phyloP scores from a whole-genome alignment of 2,113 vertebrate species.

The Xiphophorus maculatus region DNA sequence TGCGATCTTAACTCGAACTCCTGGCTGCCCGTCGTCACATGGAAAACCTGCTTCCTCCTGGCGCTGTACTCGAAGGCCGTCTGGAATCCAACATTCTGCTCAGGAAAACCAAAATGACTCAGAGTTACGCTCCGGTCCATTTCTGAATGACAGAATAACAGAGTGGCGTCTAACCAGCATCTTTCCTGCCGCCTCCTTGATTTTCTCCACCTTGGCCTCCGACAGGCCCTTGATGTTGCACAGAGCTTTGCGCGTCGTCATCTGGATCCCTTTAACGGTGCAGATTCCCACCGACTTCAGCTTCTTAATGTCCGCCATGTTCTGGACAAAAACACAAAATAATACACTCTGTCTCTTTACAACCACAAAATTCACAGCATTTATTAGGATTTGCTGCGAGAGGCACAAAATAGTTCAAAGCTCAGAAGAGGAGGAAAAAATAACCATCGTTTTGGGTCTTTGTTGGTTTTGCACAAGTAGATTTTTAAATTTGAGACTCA shows the following conservation, averaged over 20 bases:
- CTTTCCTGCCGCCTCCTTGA: slow-evolving; percentile 98
- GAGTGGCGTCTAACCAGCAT: slow-evolving; percentile 83
- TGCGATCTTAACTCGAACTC: slow-evolving; percentile 92
- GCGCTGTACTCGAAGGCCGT: slow-evolving; percentile 94
- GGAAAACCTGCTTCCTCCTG: slow-evolving; percentile 95
- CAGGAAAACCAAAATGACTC: slow-evolving; percentile 1
- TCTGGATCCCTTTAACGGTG: slow-evolving; percentile 96
- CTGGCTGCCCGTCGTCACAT: slow-evolving; percentile 93
- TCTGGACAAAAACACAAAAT: slow-evolving; percentile 76
- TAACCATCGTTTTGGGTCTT: too few relatives aligned
- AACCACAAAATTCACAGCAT: not conserved
- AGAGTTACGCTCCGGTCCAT: not conserved
- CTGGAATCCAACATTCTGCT: slow-evolving; percentile 91
- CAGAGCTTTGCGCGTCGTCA: slow-evolving; percentile 92
- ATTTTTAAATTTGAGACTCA: too few relatives aligned
- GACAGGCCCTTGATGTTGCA: slow-evolving; percentile 97
- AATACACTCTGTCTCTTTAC: not conserved
- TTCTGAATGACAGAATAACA: not conserved
- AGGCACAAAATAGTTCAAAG: not conserved
- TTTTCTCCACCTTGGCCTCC: slow-evolving; percentile 98
- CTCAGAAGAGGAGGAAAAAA: too few relatives aligned
- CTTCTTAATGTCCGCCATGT: slow-evolving; percentile 96
- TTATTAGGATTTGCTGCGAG: not conserved
- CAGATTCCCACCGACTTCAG: slow-evolving; percentile 96
- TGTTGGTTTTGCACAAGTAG: too few relatives aligned